These are phyloP conservation scores for Esox masquinongy DNA, from an alignment of 2,797 vertebrate genomes.

Conservation along the genomic window DNA sequence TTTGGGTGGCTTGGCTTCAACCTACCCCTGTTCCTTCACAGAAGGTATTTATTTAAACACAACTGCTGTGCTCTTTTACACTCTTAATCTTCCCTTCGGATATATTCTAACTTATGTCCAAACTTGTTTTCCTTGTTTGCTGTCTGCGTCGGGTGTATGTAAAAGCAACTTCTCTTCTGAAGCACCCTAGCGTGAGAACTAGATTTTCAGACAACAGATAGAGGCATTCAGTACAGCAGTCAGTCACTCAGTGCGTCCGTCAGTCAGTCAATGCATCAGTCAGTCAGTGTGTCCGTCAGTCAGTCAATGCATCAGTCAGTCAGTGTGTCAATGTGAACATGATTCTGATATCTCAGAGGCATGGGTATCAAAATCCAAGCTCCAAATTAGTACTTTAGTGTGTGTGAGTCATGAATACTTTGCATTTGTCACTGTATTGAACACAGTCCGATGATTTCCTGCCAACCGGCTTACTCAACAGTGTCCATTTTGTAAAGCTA, in stretches of 20 bases:
- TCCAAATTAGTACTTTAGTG: neutral
- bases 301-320: neutral
- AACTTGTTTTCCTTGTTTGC: conserved; percentile 4
- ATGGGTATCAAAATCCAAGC: conserved; percentile 5
- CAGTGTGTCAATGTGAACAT: neutral
- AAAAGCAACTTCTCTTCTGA: conserved; percentile 10
- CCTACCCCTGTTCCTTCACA: neutral
- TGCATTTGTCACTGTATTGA: neutral
- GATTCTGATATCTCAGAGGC: neutral
- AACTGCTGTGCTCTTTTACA: neutral
- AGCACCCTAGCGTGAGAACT: neutral
- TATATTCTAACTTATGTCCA: neutral
- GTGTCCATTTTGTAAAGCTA: neutral
- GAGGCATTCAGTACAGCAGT: neutral
- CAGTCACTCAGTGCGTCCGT: neutral
- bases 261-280: neutral
- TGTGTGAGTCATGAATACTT: neutral
- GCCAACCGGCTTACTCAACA: too few species aligned
- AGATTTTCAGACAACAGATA: conserved; percentile 10
- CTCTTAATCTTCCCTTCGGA: conserved; percentile 1
- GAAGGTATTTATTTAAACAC: neutral
- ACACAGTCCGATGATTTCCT: neutral
- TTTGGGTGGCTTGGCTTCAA: neutral
- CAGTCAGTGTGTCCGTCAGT: neutral
- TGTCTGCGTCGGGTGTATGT: conserved; percentile 2